phyloP scores from a whole-genome alignment of 2,888 invertebrate genomes.

The Caenorhabditis drosophilae region DNA sequence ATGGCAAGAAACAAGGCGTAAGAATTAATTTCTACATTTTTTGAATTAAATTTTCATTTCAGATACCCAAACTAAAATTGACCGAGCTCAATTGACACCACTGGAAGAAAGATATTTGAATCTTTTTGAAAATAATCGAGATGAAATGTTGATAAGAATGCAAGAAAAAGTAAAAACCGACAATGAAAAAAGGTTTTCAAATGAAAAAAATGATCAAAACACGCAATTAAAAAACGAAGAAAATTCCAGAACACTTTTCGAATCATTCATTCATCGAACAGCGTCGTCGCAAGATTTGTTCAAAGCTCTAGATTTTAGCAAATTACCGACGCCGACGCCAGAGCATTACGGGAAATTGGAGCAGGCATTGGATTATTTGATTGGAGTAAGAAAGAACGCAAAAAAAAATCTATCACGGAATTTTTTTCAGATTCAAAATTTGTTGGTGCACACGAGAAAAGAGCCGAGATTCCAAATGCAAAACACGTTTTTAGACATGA shows the following conservation, averaged over 20 bases:
- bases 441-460: neutral
- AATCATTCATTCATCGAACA: conserved; percentile 30
- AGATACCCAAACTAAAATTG: conserved; percentile 14
- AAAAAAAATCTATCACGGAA: too few species aligned
- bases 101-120: conserved; percentile 24
- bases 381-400: too few species aligned
- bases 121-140: conserved; percentile 28
- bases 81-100: conserved; percentile 7
- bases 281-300: conserved; percentile 21
- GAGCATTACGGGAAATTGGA: conserved; percentile 9
- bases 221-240: too few species aligned
- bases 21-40: too few species aligned
- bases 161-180: conserved; percentile 21
- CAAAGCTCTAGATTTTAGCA: conserved; percentile 8
- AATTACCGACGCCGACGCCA: conserved; percentile 6
- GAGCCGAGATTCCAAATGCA: neutral
- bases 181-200: conserved; percentile 23
- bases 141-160: conserved; percentile 23
- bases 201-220: too few species aligned
- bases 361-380: neutral
- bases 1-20: neutral
- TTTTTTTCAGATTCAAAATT: neutral
- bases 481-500: conserved; percentile 18
- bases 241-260: conserved; percentile 22
- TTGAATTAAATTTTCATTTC: too few species aligned